phyloP scores from a whole-genome alignment of 2,797 vertebrate genomes.

The Hapalemur alaotrensis region DNA sequence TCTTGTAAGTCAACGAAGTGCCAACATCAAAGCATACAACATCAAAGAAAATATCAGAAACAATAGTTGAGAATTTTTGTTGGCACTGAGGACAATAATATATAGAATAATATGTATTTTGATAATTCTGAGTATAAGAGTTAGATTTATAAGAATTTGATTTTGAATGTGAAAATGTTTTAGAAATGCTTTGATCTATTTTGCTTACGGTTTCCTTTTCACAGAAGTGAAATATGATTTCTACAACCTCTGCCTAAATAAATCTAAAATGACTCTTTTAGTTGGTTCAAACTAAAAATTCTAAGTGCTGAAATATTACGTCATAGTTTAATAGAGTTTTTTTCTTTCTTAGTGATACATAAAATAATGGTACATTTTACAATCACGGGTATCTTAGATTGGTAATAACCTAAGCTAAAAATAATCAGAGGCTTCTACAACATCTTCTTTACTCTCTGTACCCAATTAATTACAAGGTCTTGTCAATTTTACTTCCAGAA shows the following conservation, averaged over 20 bases:
- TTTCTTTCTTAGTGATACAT: background rate
- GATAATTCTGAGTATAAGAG: slow-evolving; percentile 40
- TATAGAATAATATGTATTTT: slow-evolving; percentile 8
- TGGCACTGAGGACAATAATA: background rate
- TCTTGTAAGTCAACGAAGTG: slow-evolving; percentile 9
- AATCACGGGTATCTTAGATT: background rate
- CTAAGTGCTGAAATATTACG: background rate
- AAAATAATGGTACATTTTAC: background rate
- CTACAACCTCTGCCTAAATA: slow-evolving; percentile 9
- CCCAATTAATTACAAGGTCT: background rate
- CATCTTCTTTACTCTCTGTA: background rate
- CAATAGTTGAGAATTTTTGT: background rate
- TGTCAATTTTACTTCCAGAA: background rate
- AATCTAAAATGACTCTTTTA: slow-evolving; percentile 7
- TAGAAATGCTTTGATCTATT: slow-evolving; percentile 13
- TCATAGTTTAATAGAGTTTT: background rate
- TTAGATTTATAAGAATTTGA: background rate
- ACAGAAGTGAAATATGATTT: slow-evolving; percentile 6
- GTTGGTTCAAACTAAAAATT: slow-evolving; percentile 14
- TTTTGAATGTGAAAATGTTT: slow-evolving; percentile 19
- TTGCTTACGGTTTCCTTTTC: slow-evolving; percentile 33
- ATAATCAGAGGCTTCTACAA: background rate
- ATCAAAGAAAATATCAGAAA: slow-evolving; percentile 57
- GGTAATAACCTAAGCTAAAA: background rate
- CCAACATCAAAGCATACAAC: slow-evolving; percentile 19